A percentile compares a stretch with the other conserved stretches of the same genome.
Evolutionary conservation across 2,888 invertebrate species (phyloP).

Genomic region (Electrophaes corylata): DNA sequence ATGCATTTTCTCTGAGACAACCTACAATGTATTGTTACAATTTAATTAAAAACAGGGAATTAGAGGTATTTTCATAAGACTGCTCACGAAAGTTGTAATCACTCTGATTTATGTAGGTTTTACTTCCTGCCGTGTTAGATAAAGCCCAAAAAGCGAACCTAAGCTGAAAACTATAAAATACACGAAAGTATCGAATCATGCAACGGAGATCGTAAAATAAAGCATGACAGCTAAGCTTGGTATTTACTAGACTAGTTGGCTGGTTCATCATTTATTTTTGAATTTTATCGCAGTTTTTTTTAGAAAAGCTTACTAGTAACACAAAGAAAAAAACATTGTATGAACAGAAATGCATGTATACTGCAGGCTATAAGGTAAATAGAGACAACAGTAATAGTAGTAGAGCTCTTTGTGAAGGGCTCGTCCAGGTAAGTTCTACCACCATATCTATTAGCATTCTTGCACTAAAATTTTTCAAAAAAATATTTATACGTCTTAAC

Average conservation of each 20-base stretch:
- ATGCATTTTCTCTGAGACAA: too few relatives aligned
- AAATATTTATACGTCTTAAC: neutral
- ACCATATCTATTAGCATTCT: too few relatives aligned
- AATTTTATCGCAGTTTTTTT: too few relatives aligned
- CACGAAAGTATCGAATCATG: slow-evolving; percentile 45
- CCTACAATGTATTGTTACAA: slow-evolving; percentile 1
- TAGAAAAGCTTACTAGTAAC: too few relatives aligned
- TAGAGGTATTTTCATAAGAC: slow-evolving; percentile 14
- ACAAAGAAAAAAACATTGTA: too few relatives aligned
- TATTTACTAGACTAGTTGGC: neutral
- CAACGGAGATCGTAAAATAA: slow-evolving; percentile 43
- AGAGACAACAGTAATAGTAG: too few relatives aligned
- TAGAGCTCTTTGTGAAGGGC: too few relatives aligned
- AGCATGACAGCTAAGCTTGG: slow-evolving; percentile 10
- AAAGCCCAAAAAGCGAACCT: slow-evolving; percentile 30
- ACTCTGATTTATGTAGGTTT: slow-evolving; percentile 30
- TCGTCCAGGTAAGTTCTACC: too few relatives aligned
- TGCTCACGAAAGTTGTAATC: slow-evolving; percentile 32
- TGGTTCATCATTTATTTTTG: neutral
- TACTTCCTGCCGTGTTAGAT: slow-evolving; percentile 32
- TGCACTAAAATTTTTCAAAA: neutral
- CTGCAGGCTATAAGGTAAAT: too few relatives aligned
- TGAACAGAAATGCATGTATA: too few relatives aligned
- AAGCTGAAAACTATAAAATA: slow-evolving; percentile 37
- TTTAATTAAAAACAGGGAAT: slow-evolving; percentile 20